phyloP scores from a whole-genome alignment of 2,888 invertebrate species.

The Ophion ventricosus region DNA sequence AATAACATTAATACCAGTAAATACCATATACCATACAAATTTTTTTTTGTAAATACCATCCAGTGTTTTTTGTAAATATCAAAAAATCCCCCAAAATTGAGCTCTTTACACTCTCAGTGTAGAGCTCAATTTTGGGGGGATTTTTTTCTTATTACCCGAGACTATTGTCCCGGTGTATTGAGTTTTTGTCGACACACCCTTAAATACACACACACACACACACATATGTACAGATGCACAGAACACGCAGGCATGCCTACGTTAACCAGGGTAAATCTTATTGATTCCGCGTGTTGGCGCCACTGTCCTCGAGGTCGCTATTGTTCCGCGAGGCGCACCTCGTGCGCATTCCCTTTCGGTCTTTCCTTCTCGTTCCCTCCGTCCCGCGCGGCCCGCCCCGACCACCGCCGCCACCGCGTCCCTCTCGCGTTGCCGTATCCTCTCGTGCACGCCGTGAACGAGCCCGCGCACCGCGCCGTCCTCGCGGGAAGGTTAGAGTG shows the following conservation, averaged over 20 bases:
- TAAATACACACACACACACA: neutral
- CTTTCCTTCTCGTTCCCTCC: neutral
- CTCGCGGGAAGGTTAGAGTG: conserved; percentile 20
- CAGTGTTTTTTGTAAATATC: too few relatives aligned
- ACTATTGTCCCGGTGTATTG: neutral
- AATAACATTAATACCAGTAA: too few relatives aligned
- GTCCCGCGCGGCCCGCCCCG: neutral
- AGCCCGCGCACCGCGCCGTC: neutral
- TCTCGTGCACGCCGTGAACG: neutral
- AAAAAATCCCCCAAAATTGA: too few relatives aligned
- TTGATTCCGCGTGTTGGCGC: conserved; percentile 68
- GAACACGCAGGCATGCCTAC: conserved; percentile 20
- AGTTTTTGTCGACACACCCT: neutral
- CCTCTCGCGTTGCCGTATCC: neutral
- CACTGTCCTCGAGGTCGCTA: conserved; percentile 63
- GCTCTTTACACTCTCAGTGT: too few relatives aligned
- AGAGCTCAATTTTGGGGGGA: neutral
- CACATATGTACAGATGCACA: too few relatives aligned
- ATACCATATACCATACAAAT: too few relatives aligned
- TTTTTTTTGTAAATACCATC: too few relatives aligned
- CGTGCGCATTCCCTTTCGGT: conserved; percentile 53
- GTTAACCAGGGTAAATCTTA: conserved; percentile 66
- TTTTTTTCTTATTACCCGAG: neutral
- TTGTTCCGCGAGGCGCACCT: conserved; percentile 57
- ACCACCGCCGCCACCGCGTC: neutral